A percentile compares a stretch with the other conserved stretches of the same genome.
phyloP scores from a whole-genome alignment of 1,140 invertebrate genomes.

The Wasmannia auropunctata region DNA sequence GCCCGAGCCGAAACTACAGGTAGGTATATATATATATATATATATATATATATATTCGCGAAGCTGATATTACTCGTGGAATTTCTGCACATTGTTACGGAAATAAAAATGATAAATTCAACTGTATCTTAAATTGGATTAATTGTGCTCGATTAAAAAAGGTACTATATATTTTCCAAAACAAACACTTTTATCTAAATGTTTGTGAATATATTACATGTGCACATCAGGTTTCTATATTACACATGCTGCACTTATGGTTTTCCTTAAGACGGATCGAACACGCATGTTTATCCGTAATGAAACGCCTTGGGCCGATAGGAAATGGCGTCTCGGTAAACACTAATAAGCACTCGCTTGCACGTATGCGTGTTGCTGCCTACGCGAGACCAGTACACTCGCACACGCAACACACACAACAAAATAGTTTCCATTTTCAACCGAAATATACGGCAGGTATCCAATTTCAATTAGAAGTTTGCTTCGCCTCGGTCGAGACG shows the following conservation, averaged over 20 bases:
- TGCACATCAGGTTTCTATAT: not conserved
- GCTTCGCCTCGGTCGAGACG: not conserved
- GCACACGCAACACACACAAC: not conserved
- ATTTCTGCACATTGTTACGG: not conserved
- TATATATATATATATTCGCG: not conserved
- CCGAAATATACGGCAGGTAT: slow-evolving; percentile 1
- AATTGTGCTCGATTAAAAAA: not conserved
- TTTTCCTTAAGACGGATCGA: slow-evolving; percentile 6
- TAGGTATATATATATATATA: too few species aligned
- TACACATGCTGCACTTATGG: not conserved
- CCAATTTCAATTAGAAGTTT: slow-evolving; percentile 49
- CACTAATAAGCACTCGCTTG: slow-evolving; percentile 65
- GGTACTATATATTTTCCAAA: not conserved
- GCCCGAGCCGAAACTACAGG: not conserved
- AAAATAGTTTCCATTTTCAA: slow-evolving; percentile 47
- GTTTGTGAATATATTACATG: not conserved
- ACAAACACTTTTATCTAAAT: not conserved
- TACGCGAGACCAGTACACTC: not conserved
- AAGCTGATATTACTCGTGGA: not conserved
- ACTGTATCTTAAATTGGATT: not conserved
- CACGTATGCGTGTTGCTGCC: slow-evolving; percentile 4
- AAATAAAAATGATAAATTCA: slow-evolving; percentile 6
- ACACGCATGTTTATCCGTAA: slow-evolving; percentile 35
- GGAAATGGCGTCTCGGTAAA: slow-evolving; percentile 68
- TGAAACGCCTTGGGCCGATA: slow-evolving; percentile 70